Evolutionary conservation across 2,888 invertebrate species (phyloP).

Genomic region (Caenorhabditis sulstoni): DNA sequence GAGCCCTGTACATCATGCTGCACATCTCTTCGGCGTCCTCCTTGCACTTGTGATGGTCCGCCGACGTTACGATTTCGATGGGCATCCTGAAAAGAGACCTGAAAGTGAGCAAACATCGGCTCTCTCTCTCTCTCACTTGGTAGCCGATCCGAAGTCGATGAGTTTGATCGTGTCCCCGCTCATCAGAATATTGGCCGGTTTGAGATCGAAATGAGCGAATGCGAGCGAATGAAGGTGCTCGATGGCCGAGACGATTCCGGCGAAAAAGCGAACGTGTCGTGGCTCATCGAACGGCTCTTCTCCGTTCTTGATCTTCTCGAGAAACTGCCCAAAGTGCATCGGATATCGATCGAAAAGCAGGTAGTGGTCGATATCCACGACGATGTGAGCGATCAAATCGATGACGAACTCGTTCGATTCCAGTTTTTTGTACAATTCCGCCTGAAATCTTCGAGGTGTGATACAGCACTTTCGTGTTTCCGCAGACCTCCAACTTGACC

Average conservation of each 20-base stretch:
- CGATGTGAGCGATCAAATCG: slow-evolving; percentile 42
- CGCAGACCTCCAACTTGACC: slow-evolving; percentile 15
- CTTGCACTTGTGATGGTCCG: slow-evolving; percentile 83
- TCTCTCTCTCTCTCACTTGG: slow-evolving; percentile 25
- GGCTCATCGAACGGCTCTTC: slow-evolving; percentile 15
- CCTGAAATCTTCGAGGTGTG: slow-evolving; percentile 21
- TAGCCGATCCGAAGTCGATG: slow-evolving; percentile 87
- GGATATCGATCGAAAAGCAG: slow-evolving; percentile 49
- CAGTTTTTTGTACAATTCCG: slow-evolving; percentile 34
- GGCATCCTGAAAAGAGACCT: slow-evolving; percentile 73
- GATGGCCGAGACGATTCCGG: slow-evolving; percentile 66
- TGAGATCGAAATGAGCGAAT: slow-evolving; percentile 85
- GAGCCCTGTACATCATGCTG: slow-evolving; percentile 91
- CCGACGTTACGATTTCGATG: slow-evolving; percentile 80
- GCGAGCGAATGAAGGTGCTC: slow-evolving; percentile 64
- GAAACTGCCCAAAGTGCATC: slow-evolving; percentile 33
- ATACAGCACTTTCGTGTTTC: background rate
- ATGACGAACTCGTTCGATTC: slow-evolving; percentile 29
- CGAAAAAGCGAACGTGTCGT: slow-evolving; percentile 36
- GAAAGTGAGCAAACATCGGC: too few relatives aligned
- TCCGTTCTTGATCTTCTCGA: slow-evolving; percentile 12
- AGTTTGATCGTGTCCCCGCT: slow-evolving; percentile 85
- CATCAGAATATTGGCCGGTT: slow-evolving; percentile 90
- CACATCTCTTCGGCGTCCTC: slow-evolving; percentile 90
- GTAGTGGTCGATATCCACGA: slow-evolving; percentile 29